Evolutionary conservation across 2,797 vertebrate species (phyloP), one percentile per base, ranked within the genome.

Genomic region (Neoniphon sammara): DNA sequence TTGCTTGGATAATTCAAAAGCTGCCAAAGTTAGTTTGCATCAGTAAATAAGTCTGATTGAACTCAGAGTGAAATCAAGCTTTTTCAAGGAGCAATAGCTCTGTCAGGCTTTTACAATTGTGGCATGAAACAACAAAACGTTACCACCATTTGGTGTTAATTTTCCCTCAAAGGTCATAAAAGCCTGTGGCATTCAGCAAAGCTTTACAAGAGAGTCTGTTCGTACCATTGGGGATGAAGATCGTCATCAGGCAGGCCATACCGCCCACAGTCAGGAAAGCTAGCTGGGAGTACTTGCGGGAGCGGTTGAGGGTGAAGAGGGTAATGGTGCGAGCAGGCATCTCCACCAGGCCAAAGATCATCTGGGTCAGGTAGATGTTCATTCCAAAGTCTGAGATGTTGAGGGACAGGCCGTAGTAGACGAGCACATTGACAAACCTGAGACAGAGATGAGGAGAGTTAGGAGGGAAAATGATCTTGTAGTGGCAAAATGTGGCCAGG

Each of bases 361-460:
- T 73, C 86, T 97, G 95, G 0, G 95, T 96, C 88, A 97, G 87
- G 86, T 96, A 96, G 92, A 97, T 94, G 90, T 97, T 91, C 89
- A 95, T 89, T 7, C 96, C 95, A 50, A 97, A 96, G 87, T 90
- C 91, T 0, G 94, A 94, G 25, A 97, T 93, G 0, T 95, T 95
- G 66, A 97, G 85, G n/a, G 95, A 91, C 66, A 97, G 73, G 7
- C 95, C 95, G 0, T 94, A 97, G 85, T 96, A 97, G 27, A 94
- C 94, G 1, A 97, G 84, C 47, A 95, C 93, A 52, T 95, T 95
- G 66, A 93, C 93, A 63, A 96, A 97, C 96, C 96, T 96, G 85
- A 20, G 34, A 17, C 17, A 54, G 10, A 15, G 9, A 4, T 27
- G 25, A 2, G 25, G 25, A 27, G 18, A 18, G 2, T 11, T 12